Evolutionary conservation across 2,797 vertebrate species (phyloP).

Genomic region (Microhierax caerulescens): DNA sequence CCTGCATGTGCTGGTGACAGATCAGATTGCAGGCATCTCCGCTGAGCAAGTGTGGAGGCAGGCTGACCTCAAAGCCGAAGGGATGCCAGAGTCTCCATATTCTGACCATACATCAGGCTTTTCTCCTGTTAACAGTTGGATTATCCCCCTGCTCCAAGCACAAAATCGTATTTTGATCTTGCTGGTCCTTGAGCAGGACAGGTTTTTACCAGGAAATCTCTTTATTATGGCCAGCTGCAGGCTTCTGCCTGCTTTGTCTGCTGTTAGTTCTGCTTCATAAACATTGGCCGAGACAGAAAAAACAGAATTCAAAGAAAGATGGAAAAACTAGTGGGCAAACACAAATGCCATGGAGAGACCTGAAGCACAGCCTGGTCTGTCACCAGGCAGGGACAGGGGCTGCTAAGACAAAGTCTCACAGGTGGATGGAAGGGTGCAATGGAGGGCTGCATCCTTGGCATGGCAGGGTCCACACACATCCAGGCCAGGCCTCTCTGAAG

Average conservation of each 20-base stretch:
- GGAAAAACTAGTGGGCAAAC: neutral
- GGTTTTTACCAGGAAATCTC: neutral
- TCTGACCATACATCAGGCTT: neutral
- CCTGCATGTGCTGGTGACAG: neutral
- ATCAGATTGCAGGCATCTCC: neutral
- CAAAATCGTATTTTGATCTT: neutral
- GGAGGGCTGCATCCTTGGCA: neutral
- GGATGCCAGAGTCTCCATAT: neutral
- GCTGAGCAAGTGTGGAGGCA: neutral
- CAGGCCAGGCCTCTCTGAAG: neutral
- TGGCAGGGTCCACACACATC: neutral
- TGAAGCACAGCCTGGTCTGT: neutral
- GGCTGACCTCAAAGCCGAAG: neutral
- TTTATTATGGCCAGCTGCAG: neutral
- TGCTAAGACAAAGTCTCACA: neutral
- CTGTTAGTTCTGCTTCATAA: neutral
- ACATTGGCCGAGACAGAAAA: neutral
- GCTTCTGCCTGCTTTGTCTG: neutral
- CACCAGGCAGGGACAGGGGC: neutral
- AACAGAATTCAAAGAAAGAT: neutral
- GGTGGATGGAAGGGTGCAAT: neutral
- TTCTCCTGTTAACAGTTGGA: neutral
- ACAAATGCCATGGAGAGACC: neutral
- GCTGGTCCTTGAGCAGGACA: neutral
- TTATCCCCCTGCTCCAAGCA: neutral